Evolutionary conservation across 35 echinoderm and acorn worm species (phyloP).

Genomic region (Eucidaris tribuloides): DNA sequence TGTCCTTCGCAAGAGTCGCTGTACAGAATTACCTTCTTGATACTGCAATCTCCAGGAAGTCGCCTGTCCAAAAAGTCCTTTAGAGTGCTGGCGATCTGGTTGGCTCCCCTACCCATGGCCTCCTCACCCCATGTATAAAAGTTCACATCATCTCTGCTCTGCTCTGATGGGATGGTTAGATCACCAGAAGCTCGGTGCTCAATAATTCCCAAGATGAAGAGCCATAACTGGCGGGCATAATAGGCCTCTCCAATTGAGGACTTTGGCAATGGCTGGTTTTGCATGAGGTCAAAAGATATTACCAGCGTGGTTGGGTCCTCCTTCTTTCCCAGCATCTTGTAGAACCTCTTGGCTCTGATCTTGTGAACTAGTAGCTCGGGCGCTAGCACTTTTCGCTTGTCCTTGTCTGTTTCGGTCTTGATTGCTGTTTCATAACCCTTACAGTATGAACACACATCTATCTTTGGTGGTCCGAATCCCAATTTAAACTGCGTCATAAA

Average conservation of each 20-base stretch:
- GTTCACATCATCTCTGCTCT: slow-evolving; percentile 1
- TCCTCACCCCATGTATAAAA: slow-evolving; percentile 55
- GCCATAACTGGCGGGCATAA: slow-evolving; percentile 44
- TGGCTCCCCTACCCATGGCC: slow-evolving; percentile 36
- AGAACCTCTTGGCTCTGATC: slow-evolving; percentile 24
- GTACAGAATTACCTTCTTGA: slow-evolving; percentile 37
- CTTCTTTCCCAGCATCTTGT: background rate
- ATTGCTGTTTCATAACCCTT: background rate
- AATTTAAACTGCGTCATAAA: slow-evolving; percentile 44
- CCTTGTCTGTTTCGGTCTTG: background rate
- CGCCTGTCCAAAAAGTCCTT: slow-evolving; percentile 13
- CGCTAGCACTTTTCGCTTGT: background rate
- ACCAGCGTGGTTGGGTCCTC: slow-evolving; percentile 1
- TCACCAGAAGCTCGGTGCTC: background rate
- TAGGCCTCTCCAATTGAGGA: slow-evolving; percentile 51
- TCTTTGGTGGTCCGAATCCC: slow-evolving; percentile 39
- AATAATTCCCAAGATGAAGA: slow-evolving; percentile 30
- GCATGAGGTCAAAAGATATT: slow-evolving; percentile 47
- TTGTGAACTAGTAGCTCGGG: slow-evolving; percentile 45
- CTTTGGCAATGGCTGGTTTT: slow-evolving; percentile 32
- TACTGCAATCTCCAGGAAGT: background rate
- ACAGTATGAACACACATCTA: slow-evolving; percentile 40
- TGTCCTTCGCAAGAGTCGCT: slow-evolving; percentile 44
- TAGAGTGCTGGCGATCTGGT: slow-evolving; percentile 46
- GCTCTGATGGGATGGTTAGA: background rate